phyloP scores from a whole-genome alignment of 2,113 vertebrate genomes.

The Zosterops pallidus region DNA sequence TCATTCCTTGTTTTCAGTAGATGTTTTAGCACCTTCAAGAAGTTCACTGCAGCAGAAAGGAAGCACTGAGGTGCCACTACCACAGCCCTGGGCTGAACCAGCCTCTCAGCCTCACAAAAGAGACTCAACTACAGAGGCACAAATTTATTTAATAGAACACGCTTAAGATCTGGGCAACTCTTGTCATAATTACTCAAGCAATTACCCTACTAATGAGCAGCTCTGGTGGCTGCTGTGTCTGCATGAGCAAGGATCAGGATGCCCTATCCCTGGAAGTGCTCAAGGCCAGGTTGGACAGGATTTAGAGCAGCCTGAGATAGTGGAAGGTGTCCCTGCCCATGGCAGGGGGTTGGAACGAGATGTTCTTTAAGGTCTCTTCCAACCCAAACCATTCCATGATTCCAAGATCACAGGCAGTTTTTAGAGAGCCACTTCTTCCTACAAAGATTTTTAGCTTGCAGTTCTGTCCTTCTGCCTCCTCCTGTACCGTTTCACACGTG shows the following conservation, averaged over 20 bases:
- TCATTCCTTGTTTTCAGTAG: neutral
- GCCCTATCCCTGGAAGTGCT: neutral
- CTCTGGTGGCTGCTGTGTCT: neutral
- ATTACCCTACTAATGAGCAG: neutral
- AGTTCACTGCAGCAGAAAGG: neutral
- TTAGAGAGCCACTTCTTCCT: neutral
- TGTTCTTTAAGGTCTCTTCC: neutral
- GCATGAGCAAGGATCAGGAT: neutral
- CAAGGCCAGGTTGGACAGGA: neutral
- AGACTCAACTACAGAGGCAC: fast-evolving
- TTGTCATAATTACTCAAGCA: neutral
- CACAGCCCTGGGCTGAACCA: neutral
- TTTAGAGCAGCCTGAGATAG: neutral
- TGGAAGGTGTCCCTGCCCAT: neutral
- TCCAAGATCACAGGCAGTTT: neutral
- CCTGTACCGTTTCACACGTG: neutral
- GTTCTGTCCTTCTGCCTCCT: neutral
- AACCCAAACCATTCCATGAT: neutral
- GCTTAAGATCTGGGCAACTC: neutral
- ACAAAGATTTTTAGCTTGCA: neutral
- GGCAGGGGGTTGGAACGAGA: fast-evolving
- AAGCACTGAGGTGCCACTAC: neutral
- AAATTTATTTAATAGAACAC: neutral
- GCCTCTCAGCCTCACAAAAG: neutral
- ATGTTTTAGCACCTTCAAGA: neutral